Percentiles rank a stretch among this genome's conserved stretches.
Evolutionary conservation across 2,797 vertebrate species (phyloP).

Genomic region (Argentina silus): DNA sequence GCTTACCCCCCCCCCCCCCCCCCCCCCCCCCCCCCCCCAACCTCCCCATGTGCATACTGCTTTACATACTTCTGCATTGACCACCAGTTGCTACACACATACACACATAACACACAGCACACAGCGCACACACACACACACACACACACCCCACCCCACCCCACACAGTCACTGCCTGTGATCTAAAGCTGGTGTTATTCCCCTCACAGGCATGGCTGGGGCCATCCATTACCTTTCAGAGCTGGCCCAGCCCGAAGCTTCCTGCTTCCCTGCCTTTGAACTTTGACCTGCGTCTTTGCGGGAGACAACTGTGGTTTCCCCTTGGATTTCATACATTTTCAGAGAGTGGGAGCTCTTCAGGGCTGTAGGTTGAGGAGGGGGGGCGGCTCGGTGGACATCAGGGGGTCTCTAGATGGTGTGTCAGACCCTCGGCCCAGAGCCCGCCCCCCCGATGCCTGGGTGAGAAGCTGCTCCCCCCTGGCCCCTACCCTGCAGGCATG

Average conservation of each 20-base stretch:
- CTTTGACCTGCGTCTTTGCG: slow-evolving; percentile 71
- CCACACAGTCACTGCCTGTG: background rate
- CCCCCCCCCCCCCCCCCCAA: too few relatives aligned
- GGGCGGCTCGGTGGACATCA: background rate
- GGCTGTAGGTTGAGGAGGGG: background rate
- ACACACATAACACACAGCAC: background rate
- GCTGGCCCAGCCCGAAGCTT: slow-evolving; percentile 82
- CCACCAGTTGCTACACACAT: slow-evolving; percentile 25
- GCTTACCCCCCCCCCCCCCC: background rate
- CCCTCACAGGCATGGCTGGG: slow-evolving; percentile 91
- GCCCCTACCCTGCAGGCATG: background rate
- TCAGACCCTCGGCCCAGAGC: background rate
- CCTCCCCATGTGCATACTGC: background rate
- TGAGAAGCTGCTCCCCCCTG: background rate
- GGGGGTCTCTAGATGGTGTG: background rate
- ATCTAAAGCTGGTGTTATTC: background rate
- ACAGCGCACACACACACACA: slow-evolving; percentile 4
- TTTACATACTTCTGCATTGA: too few relatives aligned
- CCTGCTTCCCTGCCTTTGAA: slow-evolving; percentile 94
- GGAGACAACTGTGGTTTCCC: slow-evolving; percentile 13
- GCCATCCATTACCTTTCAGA: slow-evolving; percentile 95
- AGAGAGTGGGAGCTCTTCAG: background rate
- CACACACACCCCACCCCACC: background rate
- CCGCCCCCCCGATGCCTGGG: background rate
- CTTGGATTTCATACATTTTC: background rate